Evolutionary conservation across 2,888 invertebrate genomes (phyloP).

Genomic region (Cheilosia pagana): DNA sequence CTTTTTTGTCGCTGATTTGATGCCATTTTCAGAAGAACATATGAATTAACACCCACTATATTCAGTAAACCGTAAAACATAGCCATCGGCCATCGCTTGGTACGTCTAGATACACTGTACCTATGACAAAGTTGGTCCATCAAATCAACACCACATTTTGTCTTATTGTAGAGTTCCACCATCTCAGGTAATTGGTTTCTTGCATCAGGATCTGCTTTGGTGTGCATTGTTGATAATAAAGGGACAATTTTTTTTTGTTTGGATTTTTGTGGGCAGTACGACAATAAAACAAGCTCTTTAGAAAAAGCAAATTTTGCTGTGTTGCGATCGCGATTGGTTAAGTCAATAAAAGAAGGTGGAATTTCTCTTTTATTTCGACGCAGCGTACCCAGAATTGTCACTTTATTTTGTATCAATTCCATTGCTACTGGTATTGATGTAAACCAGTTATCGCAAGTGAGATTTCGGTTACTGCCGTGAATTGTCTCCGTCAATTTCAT

Average conservation of each 20-base stretch:
- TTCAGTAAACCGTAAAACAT: too few species aligned
- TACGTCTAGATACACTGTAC: not conserved
- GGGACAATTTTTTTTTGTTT: too few species aligned
- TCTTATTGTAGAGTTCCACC: conserved; percentile 12
- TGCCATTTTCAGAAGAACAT: too few species aligned
- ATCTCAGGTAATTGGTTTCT: conserved; percentile 11
- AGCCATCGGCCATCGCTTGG: not conserved
- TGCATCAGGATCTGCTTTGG: conserved; percentile 11
- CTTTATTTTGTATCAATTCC: not conserved
- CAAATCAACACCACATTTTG: conserved; percentile 16
- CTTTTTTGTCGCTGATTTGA: too few species aligned
- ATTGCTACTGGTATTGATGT: conserved; percentile 7
- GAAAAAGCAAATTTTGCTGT: not conserved
- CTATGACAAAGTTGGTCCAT: conserved; percentile 18
- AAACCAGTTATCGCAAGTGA: conserved; percentile 21
- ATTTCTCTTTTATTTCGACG: too few species aligned
- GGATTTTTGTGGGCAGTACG: too few species aligned
- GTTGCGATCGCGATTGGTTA: too few species aligned
- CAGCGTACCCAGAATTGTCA: too few species aligned
- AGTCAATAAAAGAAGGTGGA: too few species aligned
- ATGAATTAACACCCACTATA: too few species aligned
- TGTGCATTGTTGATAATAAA: not conserved
- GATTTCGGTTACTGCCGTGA: conserved; percentile 7
- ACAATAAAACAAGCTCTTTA: too few species aligned
- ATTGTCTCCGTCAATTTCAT: conserved; percentile 10